phyloP scores from a whole-genome alignment of 2,797 vertebrate genomes.

The Sternotherus odoratus region DNA sequence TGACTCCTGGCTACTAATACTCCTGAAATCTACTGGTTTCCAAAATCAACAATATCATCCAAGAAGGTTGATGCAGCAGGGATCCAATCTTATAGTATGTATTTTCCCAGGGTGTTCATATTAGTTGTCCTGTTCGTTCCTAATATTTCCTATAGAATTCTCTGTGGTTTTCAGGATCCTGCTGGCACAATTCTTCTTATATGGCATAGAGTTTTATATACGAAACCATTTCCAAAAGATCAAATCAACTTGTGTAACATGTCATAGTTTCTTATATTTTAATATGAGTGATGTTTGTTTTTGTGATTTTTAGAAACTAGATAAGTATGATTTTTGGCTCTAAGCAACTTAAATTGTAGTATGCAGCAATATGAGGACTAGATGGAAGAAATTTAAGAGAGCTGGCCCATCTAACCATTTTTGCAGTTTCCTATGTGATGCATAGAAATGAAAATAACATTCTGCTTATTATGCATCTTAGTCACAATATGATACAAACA shows the following conservation, averaged over 20 bases:
- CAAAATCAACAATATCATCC: constrained; percentile 34
- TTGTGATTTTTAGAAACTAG: constrained; percentile 9
- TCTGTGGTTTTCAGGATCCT: constrained; percentile 68
- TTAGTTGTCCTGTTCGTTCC: constrained; percentile 63
- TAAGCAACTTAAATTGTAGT: background rate
- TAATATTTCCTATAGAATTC: constrained; percentile 62
- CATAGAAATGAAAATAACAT: constrained; percentile 66
- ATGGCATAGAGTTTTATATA: constrained; percentile 35
- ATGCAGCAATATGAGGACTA: background rate
- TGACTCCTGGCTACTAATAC: constrained; percentile 27
- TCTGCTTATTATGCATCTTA: constrained; percentile 34
- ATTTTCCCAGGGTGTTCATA: constrained; percentile 38
- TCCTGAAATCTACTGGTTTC: constrained; percentile 47
- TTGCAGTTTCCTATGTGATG: constrained; percentile 55
- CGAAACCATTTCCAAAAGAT: constrained; percentile 58
- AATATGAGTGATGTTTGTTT: background rate
- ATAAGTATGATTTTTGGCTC: background rate
- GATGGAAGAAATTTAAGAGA: constrained; percentile 41
- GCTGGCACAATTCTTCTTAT: constrained; percentile 61
- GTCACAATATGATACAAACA: constrained; percentile 38
- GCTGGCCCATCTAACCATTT: constrained; percentile 25
- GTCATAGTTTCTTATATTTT: constrained; percentile 38
- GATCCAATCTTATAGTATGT: constrained; percentile 64
- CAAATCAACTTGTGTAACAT: constrained; percentile 57
- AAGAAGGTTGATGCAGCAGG: constrained; percentile 33